These are phyloP conservation scores for Antheraea mylitta DNA, from an alignment of 1,140 invertebrate genomes.

Conservation along the genomic window DNA sequence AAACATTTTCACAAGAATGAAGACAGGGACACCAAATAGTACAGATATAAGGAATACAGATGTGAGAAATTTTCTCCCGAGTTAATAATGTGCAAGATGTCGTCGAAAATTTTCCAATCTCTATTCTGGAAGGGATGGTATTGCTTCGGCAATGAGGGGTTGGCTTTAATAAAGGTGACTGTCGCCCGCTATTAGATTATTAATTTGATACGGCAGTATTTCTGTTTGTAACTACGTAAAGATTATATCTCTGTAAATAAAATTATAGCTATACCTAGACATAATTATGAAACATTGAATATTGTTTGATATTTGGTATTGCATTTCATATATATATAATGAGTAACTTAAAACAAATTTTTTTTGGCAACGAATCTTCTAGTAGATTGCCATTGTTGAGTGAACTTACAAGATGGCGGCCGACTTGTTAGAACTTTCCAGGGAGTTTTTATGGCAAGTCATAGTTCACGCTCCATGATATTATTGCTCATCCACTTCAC, in stretches of 20 bases:
- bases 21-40: not conserved
- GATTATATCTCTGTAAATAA: not conserved
- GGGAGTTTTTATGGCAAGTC: too few relatives aligned
- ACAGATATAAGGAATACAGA: not conserved
- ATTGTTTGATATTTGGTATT: too few relatives aligned
- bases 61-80: not conserved
- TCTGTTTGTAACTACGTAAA: not conserved
- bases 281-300: not conserved
- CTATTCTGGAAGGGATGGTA: slow-evolving; percentile 1
- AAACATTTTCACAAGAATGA: too few relatives aligned
- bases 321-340: too few relatives aligned
- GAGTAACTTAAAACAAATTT: too few relatives aligned
- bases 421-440: too few relatives aligned
- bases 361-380: too few relatives aligned
- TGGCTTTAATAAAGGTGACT: not conserved
- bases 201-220: not conserved
- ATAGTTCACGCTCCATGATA: too few relatives aligned
- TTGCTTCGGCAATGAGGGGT: slow-evolving; percentile 3
- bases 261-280: not conserved
- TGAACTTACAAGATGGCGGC: too few relatives aligned
- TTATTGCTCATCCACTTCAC: too few relatives aligned
- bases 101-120: slow-evolving; percentile 1
- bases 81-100: slow-evolving; percentile 4
- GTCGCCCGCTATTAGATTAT: not conserved
- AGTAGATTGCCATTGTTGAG: too few relatives aligned